These are phyloP conservation scores for Graptemys geographica DNA, from an alignment of 2,797 vertebrate genomes.

Conservation along the genomic window DNA sequence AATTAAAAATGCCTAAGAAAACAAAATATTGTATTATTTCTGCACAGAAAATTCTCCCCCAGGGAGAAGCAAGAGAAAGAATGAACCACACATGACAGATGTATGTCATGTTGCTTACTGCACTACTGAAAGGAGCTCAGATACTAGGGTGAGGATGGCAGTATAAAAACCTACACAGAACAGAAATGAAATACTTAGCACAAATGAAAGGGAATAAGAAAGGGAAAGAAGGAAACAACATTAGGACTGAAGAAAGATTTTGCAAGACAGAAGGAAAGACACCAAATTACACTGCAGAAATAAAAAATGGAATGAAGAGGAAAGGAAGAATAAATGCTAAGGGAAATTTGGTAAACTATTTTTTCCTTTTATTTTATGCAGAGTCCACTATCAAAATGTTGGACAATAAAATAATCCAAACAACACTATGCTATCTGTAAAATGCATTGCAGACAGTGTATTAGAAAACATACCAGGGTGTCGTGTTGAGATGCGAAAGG, in stretches of 20 bases:
- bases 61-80: background rate
- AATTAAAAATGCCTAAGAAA: background rate
- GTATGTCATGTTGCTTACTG: background rate
- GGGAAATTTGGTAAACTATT: background rate
- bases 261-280: background rate
- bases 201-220: background rate
- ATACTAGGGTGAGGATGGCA: background rate
- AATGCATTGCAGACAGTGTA: background rate
- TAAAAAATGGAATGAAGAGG: background rate
- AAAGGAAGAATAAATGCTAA: background rate
- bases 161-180: background rate
- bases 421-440: background rate
- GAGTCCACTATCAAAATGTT: background rate
- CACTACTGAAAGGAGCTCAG: background rate
- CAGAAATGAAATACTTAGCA: background rate
- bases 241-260: background rate
- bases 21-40: slow-evolving; percentile 1
- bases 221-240: background rate
- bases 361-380: background rate
- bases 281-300: background rate
- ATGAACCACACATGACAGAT: background rate
- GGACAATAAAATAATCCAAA: background rate
- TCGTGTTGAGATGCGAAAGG: background rate
- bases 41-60: background rate
- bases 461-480: background rate